These are phyloP conservation scores for Micromussa lordhowensis DNA, from an alignment of 92 coral and sea anemone species.

Conservation along the genomic window DNA sequence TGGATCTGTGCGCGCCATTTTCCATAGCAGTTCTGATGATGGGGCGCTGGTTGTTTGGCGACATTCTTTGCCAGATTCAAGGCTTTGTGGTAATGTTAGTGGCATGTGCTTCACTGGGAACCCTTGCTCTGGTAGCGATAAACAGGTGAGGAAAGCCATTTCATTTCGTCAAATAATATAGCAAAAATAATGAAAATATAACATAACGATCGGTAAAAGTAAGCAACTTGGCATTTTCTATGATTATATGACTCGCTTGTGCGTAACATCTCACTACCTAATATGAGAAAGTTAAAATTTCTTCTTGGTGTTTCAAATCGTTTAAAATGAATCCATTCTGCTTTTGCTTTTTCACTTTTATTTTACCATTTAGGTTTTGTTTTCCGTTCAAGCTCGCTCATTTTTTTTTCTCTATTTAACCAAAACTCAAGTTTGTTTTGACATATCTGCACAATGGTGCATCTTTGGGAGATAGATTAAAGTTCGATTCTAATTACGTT, in stretches of 20 bases:
- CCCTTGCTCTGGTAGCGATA: constrained; percentile 62
- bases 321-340: not conserved
- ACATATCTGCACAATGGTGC: not conserved
- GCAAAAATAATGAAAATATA: not conserved
- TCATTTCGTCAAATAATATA: not conserved
- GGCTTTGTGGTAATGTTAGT: constrained; percentile 65
- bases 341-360: not conserved
- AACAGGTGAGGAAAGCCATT: constrained; percentile 30
- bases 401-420: not conserved
- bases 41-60: constrained; percentile 64
- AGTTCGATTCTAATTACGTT: not conserved
- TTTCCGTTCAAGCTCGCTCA: not conserved
- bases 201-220: no score
- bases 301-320: not conserved
- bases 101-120: constrained; percentile 62
- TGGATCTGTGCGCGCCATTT: constrained; percentile 60
- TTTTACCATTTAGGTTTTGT: not conserved
- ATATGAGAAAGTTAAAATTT: not conserved
- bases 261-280: no score
- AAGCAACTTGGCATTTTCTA: no score
- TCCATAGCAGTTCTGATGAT: constrained; percentile 56
- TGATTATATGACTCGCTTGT: no score
- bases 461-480: not conserved
- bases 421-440: not conserved
- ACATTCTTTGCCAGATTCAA: constrained; percentile 65